A percentile compares a stretch with the other conserved stretches of the same genome.
Conservation (phyloP, 2,113 vertebrate genomes). For the Naja naja region DNA sequence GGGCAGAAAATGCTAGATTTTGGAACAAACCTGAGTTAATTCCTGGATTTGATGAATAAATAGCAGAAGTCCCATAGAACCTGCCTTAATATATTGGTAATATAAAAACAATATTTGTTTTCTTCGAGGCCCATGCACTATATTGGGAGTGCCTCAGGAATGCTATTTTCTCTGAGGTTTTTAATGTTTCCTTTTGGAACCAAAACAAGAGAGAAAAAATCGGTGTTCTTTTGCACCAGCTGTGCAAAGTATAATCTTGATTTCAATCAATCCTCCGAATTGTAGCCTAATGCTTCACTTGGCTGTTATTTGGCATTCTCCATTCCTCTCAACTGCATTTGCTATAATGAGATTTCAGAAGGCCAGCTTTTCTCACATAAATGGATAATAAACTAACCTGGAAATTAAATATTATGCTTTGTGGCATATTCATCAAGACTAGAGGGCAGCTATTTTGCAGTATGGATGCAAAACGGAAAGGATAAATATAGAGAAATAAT, state of each 20-base stretch:
- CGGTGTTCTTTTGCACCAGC: constrained; percentile 2
- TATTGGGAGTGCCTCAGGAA: constrained; percentile 31
- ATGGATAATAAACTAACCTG: background rate
- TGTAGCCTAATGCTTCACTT: constrained; percentile 22
- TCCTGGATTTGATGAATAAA: constrained; percentile 12
- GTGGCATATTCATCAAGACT: background rate
- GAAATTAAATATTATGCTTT: background rate
- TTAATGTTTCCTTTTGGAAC: constrained; percentile 30
- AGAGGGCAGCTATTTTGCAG: constrained; percentile 6
- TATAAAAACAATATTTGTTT: background rate
- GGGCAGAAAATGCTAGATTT: background rate
- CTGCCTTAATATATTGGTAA: background rate
- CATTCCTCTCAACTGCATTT: background rate
- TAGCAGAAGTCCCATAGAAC: background rate
- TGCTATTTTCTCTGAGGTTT: background rate
- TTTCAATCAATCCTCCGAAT: constrained; percentile 32
- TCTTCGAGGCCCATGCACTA: background rate
- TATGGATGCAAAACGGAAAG: background rate
- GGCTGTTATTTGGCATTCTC: background rate
- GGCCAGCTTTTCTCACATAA: constrained; percentile 22
- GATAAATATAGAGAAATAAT: background rate
- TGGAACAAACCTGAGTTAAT: background rate
- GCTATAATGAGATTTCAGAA: constrained; percentile 1
- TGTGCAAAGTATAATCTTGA: constrained; percentile 31
- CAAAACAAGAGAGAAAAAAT: constrained; percentile 3